Base-by-base conservation (phyloP, 2,797 vertebrate species). In the Gymnoscopelus braueri region DNA sequence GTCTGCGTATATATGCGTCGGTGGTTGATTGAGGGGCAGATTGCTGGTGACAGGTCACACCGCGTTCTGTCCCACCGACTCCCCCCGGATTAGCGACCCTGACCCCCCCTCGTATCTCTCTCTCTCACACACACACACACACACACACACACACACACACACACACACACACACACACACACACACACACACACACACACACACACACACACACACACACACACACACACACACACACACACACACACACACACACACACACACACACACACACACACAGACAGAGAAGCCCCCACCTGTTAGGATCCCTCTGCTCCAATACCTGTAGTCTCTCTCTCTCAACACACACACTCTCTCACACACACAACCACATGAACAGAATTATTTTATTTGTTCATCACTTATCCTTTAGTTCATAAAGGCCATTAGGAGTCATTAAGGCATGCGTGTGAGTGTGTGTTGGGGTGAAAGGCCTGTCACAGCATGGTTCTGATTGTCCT, bases 371-470 rank as follows among this genome's bases (percentile, higher is more conserved):
- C 75, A n/a, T 86, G 85, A 84, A 81, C 74, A 84, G 87, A 84
- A 83, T 82, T 83, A 72, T 83, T 74, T 71, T 80, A 74, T 87
- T 88, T 85, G 84, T 87, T 81, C 62, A 74, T 90, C 90, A 89
- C 83, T 91, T 87, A 88, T 91, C 87, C 89, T 75, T 85, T 88
- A 94, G 95, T 95, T 95, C 95, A 96, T 96, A 95, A 95, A 96
- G 95, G 95, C 97, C 95, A 97, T 97, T 97, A 96, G 71, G 91
- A 95, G 95, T 96, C 95, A 96, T 97, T 96, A 96, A 94, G 93
- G 95, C 94, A 95, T 88, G 91, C 94, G 94, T 95, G 93, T 62
- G 68, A 81, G 69, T 82, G 75, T 87, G 84, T 77, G 86, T 82
- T 88, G 90, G 95, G 96, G 94, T 97, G 95, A 95, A 96, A 96